Conservation (phyloP, 1,140 invertebrate species). For the Habropoda laboriosa region DNA sequence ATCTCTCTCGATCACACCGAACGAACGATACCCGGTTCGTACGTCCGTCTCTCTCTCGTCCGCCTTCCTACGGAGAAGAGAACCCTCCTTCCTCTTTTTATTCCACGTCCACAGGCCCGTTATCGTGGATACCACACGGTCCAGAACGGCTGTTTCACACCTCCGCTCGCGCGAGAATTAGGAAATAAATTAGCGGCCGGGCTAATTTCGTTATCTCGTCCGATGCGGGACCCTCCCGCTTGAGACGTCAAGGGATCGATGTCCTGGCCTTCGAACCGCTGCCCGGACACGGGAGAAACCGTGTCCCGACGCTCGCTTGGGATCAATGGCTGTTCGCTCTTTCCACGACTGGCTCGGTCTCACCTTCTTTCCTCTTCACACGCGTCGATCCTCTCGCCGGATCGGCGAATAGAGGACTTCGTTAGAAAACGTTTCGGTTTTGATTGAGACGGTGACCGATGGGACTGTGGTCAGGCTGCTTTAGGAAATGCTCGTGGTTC, state of each 20-base stretch:
- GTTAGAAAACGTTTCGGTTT: constrained; percentile 61
- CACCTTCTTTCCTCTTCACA: constrained; percentile 2
- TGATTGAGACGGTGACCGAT: constrained; percentile 45
- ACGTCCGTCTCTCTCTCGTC: constrained; percentile 29
- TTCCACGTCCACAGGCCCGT: constrained; percentile 59
- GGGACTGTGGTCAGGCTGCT: background rate
- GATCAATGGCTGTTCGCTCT: constrained; percentile 58
- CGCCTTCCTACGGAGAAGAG: constrained; percentile 38
- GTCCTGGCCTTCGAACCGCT: constrained; percentile 49
- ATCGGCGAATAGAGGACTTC: constrained; percentile 47
- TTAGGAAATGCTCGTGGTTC: no score
- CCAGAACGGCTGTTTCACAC: constrained; percentile 80
- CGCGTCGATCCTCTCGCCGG: constrained; percentile 19
- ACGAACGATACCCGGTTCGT: constrained; percentile 48
- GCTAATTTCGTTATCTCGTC: constrained; percentile 81
- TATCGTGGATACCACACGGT: constrained; percentile 71
- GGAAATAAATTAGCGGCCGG: constrained; percentile 81
- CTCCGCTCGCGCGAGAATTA: constrained; percentile 80
- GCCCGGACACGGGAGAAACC: constrained; percentile 55
- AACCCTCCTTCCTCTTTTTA: constrained; percentile 58
- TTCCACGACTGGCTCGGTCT: background rate
- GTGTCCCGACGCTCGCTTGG: constrained; percentile 52
- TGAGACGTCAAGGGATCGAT: constrained; percentile 73
- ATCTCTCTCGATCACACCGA: constrained; percentile 41
- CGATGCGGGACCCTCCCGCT: constrained; percentile 72